Evolutionary conservation across 2,888 invertebrate genomes (phyloP), one percentile per base, ranked within the genome.

Genomic region (Electrophaes corylata): DNA sequence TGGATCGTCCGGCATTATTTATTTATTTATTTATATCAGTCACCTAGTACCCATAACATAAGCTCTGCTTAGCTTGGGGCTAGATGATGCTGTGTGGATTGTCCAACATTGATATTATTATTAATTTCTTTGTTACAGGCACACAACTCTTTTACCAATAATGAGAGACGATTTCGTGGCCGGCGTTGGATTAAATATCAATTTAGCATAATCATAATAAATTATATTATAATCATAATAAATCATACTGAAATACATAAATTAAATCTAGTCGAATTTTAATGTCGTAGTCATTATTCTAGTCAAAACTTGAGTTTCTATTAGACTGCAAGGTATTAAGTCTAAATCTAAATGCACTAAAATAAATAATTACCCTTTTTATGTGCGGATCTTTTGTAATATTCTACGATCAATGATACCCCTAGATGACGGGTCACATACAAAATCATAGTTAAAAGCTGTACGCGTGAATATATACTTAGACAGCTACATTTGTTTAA

Each of bases 101-200:
- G 6, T 23, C 23, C 23, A n/a, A n/a, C n/a, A n/a, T n/a, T n/a
- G n/a, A n/a, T n/a, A n/a, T n/a, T n/a, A n/a, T 47, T 19, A 16
- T 11, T 48, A 14, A 16, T 55, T 48, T 26, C 59, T 65, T 77
- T 85, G 78, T 92, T 93, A 18, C 93, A 94, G 94, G 83, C 94
- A 94, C 83, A 83, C 94, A 69, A 88, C 94, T 73, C 88, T 95
- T 69, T 92, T 94, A 73, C 94, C 94, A 64, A 91, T 94, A 69
- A 92, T 95, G 79, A 87, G 94, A 67, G 94, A 94, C 71, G 94
- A 95, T 69, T 94, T 94, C 79, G 92, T 94, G 67, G 91, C 94
- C 46, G 94, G 94, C 57, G 93, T 94, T 37, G 94, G 92, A n/a
- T 88, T 92, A 47, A 91, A 92, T 78, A 92, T 92, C 78, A 92